Conservation (phyloP, 2,888 invertebrate genomes). For the Encarsia formosa region DNA sequence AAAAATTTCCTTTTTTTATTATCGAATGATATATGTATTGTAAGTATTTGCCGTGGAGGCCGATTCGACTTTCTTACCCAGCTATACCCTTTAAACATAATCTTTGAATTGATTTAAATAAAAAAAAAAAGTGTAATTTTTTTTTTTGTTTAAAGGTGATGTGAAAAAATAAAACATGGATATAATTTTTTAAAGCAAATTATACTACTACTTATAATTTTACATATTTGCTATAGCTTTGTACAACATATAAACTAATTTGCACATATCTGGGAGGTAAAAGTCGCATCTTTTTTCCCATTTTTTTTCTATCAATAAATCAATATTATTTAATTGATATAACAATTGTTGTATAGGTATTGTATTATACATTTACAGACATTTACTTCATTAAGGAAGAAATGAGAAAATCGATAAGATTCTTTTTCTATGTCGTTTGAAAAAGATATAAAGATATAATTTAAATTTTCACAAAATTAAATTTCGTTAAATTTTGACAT, state of each 20-base stretch:
- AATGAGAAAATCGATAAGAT: conserved; percentile 21
- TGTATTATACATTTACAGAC: conserved; percentile 22
- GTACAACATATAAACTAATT: conserved; percentile 26
- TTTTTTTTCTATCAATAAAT: conserved; percentile 22
- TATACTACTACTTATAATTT: conserved; percentile 28
- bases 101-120: not conserved
- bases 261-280: conserved; percentile 26
- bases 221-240: conserved; percentile 22
- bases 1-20: too few species aligned
- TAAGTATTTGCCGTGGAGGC: too few species aligned
- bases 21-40: too few species aligned
- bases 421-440: conserved; percentile 13
- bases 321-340: conserved; percentile 15
- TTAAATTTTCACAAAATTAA: conserved; percentile 9
- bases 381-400: conserved; percentile 23
- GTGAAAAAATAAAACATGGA: too few species aligned
- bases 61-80: too few species aligned
- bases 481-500: conserved; percentile 1
- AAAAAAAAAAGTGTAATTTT: not conserved
- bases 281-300: conserved; percentile 22
- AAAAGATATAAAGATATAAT: conserved; percentile 9
- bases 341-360: conserved; percentile 23
- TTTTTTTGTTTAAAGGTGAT: too few species aligned
- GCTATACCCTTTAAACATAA: too few species aligned
- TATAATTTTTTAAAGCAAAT: too few species aligned